Evolutionary conservation across 2,888 invertebrate species (phyloP).

Genomic region (Sinodicranocentrus sp.): DNA sequence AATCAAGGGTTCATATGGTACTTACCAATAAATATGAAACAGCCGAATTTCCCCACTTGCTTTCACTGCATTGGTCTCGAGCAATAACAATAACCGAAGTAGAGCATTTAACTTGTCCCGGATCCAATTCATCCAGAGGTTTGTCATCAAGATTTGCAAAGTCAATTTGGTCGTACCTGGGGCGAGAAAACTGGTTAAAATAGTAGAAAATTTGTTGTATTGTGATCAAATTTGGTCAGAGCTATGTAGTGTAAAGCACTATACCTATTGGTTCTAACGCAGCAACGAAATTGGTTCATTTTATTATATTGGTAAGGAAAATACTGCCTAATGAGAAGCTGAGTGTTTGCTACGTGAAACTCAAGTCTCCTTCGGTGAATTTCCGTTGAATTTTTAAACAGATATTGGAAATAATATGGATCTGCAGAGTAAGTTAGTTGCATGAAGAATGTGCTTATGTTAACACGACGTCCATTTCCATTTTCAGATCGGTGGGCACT

Average conservation of each 20-base stretch:
- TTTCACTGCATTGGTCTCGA: conserved; percentile 14
- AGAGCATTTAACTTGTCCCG: conserved; percentile 28
- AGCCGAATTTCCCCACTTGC: conserved; percentile 32
- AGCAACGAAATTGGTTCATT: conserved; percentile 34
- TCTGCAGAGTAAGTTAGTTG: conserved; percentile 50
- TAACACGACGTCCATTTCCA: conserved; percentile 21
- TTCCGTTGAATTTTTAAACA: conserved; percentile 33
- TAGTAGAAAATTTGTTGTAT: not conserved
- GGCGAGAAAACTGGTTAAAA: not conserved
- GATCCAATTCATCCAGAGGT: conserved; percentile 39
- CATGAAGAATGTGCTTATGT: conserved; percentile 53
- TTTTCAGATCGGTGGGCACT: not conserved
- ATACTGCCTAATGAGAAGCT: conserved; percentile 39
- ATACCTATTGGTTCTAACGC: conserved; percentile 29
- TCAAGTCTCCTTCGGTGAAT: conserved; percentile 30
- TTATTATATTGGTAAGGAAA: conserved; percentile 32
- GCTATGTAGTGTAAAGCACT: no score
- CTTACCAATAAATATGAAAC: conserved; percentile 32
- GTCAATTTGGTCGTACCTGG: conserved; percentile 11
- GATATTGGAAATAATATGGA: not conserved
- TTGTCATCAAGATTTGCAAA: conserved; percentile 7
- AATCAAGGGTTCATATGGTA: no score
- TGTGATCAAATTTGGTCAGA: no score
- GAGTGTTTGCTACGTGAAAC: conserved; percentile 43
- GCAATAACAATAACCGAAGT: conserved; percentile 43